Evolutionary conservation across 2,113 vertebrate species (phyloP).

Genomic region (Serilophus lunatus): DNA sequence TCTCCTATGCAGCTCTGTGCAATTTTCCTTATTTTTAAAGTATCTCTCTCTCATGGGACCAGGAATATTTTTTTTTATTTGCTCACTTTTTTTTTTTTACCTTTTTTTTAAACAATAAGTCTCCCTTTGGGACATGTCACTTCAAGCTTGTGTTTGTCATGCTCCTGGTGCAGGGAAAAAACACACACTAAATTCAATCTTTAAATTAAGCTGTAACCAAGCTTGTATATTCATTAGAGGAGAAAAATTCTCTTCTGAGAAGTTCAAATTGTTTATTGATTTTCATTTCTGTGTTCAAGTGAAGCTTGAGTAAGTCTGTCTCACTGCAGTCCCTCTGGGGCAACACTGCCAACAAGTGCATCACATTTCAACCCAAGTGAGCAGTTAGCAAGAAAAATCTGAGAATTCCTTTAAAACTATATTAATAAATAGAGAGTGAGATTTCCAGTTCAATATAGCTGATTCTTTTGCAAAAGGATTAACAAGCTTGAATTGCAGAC

Average conservation of each 20-base stretch:
- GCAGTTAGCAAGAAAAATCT: constrained; percentile 66
- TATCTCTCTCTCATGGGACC: neutral
- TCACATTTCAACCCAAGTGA: constrained; percentile 72
- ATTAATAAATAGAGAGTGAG: constrained; percentile 72
- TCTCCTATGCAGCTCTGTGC: neutral
- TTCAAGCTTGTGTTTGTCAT: constrained; percentile 74
- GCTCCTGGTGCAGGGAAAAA: constrained; percentile 73
- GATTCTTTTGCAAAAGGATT: constrained; percentile 55
- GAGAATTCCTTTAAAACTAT: constrained; percentile 75
- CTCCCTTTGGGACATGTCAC: constrained; percentile 68
- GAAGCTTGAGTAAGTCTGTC: constrained; percentile 91
- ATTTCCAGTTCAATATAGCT: constrained; percentile 67
- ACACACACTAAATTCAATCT: constrained; percentile 80
- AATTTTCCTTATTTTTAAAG: constrained; percentile 21
- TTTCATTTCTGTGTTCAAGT: constrained; percentile 99
- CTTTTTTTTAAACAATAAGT: neutral
- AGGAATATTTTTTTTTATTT: neutral
- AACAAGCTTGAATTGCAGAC: constrained; percentile 8
- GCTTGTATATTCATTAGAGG: constrained; percentile 98
- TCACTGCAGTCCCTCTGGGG: constrained; percentile 80
- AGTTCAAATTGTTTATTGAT: constrained; percentile 99
- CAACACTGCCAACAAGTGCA: constrained; percentile 73
- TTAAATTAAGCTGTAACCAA: constrained; percentile 88
- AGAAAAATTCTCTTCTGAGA: constrained; percentile 93
- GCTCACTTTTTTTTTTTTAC: neutral